Evolutionary conservation across 2,888 invertebrate genomes (phyloP).

Genomic region (Euclidia mi): DNA sequence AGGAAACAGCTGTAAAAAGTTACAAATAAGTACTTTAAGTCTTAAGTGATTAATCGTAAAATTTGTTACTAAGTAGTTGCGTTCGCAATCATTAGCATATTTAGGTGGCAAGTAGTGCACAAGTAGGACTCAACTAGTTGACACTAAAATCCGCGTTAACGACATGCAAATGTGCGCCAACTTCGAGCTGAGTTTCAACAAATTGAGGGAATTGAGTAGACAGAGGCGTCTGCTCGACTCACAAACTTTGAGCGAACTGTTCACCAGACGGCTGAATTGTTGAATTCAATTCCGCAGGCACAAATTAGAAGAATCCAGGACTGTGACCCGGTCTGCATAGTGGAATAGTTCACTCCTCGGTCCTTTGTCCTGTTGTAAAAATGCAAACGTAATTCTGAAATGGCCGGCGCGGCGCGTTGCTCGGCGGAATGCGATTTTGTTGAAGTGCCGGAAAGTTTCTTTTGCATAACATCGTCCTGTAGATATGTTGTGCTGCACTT

Average conservation of each 20-base stretch:
- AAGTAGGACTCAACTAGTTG: constrained; percentile 29
- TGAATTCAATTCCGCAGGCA: constrained; percentile 46
- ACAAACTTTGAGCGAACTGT: constrained; percentile 34
- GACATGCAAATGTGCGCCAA: constrained; percentile 48
- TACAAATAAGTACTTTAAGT: no score
- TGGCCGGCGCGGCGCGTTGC: constrained; percentile 17
- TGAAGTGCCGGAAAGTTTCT: constrained; percentile 14
- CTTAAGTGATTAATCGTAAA: no score
- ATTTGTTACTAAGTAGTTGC: no score
- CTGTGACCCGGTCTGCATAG: constrained; percentile 25
- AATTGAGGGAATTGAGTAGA: constrained; percentile 47
- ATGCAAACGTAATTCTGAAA: constrained; percentile 35
- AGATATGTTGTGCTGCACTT: constrained; percentile 2
- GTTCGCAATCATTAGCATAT: not conserved
- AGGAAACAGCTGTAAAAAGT: no score
- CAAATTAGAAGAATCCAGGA: constrained; percentile 53
- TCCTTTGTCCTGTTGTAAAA: constrained; percentile 33
- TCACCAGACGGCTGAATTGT: constrained; percentile 39
- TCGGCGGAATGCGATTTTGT: constrained; percentile 22
- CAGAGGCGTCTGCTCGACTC: constrained; percentile 26
- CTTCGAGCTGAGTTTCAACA: constrained; percentile 31
- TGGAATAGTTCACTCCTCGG: constrained; percentile 49
- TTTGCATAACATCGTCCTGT: constrained; percentile 15
- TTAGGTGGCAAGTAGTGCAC: not conserved
- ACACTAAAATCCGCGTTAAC: constrained; percentile 36